Percentiles rank a stretch among this genome's conserved stretches.
Evolutionary conservation across 2,113 vertebrate species (phyloP).

Genomic region (Oryzias celebensis): DNA sequence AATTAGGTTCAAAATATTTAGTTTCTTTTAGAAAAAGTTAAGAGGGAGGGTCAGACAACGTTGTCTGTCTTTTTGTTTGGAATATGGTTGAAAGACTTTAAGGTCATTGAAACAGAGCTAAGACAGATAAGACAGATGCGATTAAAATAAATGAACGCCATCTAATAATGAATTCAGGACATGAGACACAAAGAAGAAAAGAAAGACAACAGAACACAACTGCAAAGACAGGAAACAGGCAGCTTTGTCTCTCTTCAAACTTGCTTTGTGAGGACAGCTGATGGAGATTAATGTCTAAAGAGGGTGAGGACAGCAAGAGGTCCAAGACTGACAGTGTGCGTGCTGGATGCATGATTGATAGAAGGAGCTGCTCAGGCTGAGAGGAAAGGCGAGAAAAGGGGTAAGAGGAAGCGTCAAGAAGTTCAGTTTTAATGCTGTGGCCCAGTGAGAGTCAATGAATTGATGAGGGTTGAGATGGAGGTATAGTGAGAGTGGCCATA

Average conservation of each 20-base stretch:
- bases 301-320: slow-evolving; percentile 50
- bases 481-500: slow-evolving; percentile 34
- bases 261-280: slow-evolving; percentile 54
- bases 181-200: slow-evolving; percentile 20
- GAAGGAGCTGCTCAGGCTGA: slow-evolving; percentile 43
- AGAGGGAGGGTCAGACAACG: too few relatives aligned
- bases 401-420: slow-evolving; percentile 52
- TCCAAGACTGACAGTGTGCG: slow-evolving; percentile 57
- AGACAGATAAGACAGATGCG: slow-evolving; percentile 2
- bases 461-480: slow-evolving; percentile 52
- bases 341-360: slow-evolving; percentile 63
- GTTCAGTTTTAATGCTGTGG: slow-evolving; percentile 50
- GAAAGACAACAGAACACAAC: slow-evolving; percentile 23
- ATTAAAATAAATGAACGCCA: slow-evolving; percentile 42
- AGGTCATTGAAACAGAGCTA: slow-evolving; percentile 42
- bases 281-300: slow-evolving; percentile 73
- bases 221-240: slow-evolving; percentile 39
- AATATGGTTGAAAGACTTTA: slow-evolving; percentile 13
- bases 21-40: too few relatives aligned
- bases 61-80: too few relatives aligned
- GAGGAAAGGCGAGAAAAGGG: slow-evolving; percentile 37
- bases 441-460: slow-evolving; percentile 34
- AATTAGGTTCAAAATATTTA: too few relatives aligned
- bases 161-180: slow-evolving; percentile 33
- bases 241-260: slow-evolving; percentile 49